A percentile compares a stretch with the other conserved stretches of the same genome.
phyloP scores from a whole-genome alignment of 1,140 invertebrate species.

The Plectrocnemia conspersa region DNA sequence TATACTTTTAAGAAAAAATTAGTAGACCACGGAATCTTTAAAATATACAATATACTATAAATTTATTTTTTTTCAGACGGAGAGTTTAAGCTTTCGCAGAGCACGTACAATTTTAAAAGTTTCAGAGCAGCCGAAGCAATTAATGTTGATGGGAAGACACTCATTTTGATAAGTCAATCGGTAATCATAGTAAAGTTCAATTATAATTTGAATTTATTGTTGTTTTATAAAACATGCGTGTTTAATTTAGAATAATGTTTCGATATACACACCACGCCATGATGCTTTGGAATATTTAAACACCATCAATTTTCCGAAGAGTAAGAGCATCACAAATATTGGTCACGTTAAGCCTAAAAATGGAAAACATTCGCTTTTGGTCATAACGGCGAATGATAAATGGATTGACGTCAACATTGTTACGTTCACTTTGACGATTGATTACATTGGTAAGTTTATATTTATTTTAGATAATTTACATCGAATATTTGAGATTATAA shows the following conservation, averaged over 20 bases:
- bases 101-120: slow-evolving; percentile 21
- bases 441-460: too few species aligned
- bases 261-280: slow-evolving; percentile 12
- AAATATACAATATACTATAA: too few species aligned
- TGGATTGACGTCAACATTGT: too few species aligned
- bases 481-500: too few species aligned
- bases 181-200: too few species aligned
- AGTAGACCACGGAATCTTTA: too few species aligned
- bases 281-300: slow-evolving; percentile 17
- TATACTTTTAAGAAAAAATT: too few species aligned
- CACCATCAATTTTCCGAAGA: background rate
- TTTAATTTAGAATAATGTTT: slow-evolving; percentile 13
- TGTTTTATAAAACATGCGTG: too few species aligned
- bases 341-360: slow-evolving; percentile 18
- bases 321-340: slow-evolving; percentile 16
- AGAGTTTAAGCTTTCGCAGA: slow-evolving; percentile 8
- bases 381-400: too few species aligned
- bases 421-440: too few species aligned
- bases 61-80: slow-evolving; percentile 25
- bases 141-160: slow-evolving; percentile 15
- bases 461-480: too few species aligned
- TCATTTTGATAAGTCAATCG: slow-evolving; percentile 16
- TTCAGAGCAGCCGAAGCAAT: slow-evolving; percentile 3
- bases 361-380: slow-evolving; percentile 14
- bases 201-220: too few species aligned